Percentiles rank a stretch among this genome's conserved stretches.
phyloP scores from a whole-genome alignment of 2,797 vertebrate genomes.

The Pampus argenteus region DNA sequence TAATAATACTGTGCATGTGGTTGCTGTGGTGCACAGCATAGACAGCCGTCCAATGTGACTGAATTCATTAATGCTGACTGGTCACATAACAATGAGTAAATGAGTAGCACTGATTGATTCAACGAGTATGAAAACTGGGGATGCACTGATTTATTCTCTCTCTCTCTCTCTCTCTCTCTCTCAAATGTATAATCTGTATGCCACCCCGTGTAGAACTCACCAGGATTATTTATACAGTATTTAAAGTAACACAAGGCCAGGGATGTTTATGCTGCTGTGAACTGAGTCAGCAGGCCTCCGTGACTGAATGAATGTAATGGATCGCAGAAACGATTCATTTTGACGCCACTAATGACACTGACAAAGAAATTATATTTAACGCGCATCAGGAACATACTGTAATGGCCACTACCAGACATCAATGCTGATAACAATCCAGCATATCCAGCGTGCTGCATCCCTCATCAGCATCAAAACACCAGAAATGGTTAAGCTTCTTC shows the following conservation, averaged over 20 bases:
- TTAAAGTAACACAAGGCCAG: not conserved
- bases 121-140: too few relatives aligned
- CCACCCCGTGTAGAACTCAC: not conserved
- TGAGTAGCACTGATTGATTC: too few relatives aligned
- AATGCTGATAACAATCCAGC: not conserved
- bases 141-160: too few relatives aligned
- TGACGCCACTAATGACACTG: not conserved
- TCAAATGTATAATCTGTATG: too few relatives aligned
- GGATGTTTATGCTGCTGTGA: not conserved
- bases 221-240: not conserved
- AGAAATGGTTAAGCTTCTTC: not conserved
- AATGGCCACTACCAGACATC: not conserved
- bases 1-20: not conserved
- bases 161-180: too few relatives aligned
- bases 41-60: not conserved
- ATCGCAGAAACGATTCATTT: not conserved
- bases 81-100: too few relatives aligned
- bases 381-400: not conserved
- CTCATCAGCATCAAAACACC: not conserved
- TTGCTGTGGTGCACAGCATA: conserved; percentile 3
- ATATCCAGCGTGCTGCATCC: not conserved
- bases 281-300: not conserved
- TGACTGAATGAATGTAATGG: not conserved
- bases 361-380: not conserved
- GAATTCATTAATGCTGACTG: not conserved